phyloP scores from a whole-genome alignment of 2,888 invertebrate species.

The Orthosia gothica region DNA sequence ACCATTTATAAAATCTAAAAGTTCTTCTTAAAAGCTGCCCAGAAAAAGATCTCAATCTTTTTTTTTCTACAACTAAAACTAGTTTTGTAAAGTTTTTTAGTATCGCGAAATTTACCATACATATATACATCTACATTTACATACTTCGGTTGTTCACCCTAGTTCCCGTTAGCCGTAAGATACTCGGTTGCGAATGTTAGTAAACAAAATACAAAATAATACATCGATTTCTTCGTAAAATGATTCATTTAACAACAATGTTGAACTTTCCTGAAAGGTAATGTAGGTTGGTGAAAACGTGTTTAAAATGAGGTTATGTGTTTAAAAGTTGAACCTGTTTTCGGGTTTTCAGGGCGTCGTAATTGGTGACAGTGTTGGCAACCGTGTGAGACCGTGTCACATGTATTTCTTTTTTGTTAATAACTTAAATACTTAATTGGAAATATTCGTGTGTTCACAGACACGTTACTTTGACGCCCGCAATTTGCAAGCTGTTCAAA shows the following conservation, averaged over 20 bases:
- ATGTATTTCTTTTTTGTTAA: background rate
- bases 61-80: constrained; percentile 45
- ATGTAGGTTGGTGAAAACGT: constrained; percentile 31
- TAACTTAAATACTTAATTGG: background rate
- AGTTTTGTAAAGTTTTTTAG: constrained; percentile 49
- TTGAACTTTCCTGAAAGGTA: constrained; percentile 41
- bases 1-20: background rate
- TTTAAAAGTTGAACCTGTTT: constrained; percentile 29
- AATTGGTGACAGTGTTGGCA: background rate
- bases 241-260: constrained; percentile 46
- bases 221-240: constrained; percentile 25
- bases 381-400: background rate
- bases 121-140: constrained; percentile 17
- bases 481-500: background rate
- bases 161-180: constrained; percentile 55
- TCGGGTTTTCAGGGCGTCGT: constrained; percentile 4
- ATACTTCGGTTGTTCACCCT: constrained; percentile 62
- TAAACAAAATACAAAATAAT: constrained; percentile 60
- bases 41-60: constrained; percentile 16
- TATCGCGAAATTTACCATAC: constrained; percentile 42
- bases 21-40: background rate
- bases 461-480: background rate
- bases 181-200: constrained; percentile 52
- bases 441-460: background rate
- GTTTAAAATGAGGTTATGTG: constrained; percentile 48